Base-by-base conservation (phyloP, 2,888 invertebrate species). In the Gymnosoma rotundatum region DNA sequence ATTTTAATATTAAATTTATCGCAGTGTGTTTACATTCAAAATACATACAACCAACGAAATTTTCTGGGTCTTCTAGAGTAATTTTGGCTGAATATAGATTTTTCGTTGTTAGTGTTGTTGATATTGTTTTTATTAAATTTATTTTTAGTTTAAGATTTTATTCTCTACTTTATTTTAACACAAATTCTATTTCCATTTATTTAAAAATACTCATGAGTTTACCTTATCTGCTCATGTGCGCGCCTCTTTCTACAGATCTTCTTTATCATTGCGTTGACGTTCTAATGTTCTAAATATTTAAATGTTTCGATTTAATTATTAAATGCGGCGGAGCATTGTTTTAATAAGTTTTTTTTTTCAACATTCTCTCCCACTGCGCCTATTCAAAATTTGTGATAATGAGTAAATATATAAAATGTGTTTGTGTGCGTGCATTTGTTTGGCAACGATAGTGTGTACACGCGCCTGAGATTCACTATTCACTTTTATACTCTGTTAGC, bases 191-290 rank as follows among this genome's bases (percentile, higher is more conserved):
- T 21, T 25, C 20, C 45, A 21, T 42, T 52, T 18, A 5, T 48
- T 61, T 5, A 32, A 5, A 32, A 32, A 32, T 6, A 32, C 32
- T 32, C 3, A 32, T 32, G 32, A 32, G 6, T 32, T 76, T 58
- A 52, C 45, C 60, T 83, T 84, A 78, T 81, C 78, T 84, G 84
- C 84, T 84, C 81, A 84, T 84, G 84, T 84, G 84, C 81, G 32
- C 84, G 32, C 84, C 81, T 72, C 52, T 69, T 63, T 21, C 0
- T 52, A 14, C 20, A 72, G 48, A 52, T 54, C 56, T 54, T 36
- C 42, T 38, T 63, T 32, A 76, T 61, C 36, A 60, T 45, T 73
- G 83, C 83, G 63, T 78, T 78, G 74, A 6, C 45, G 16, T 48
- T 48, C 14, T 10, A 42, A 42, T 42, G 10, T 12, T 42, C 42